Evolutionary conservation across 2,797 vertebrate species (phyloP).

Genomic region (Sebastes alutus): DNA sequence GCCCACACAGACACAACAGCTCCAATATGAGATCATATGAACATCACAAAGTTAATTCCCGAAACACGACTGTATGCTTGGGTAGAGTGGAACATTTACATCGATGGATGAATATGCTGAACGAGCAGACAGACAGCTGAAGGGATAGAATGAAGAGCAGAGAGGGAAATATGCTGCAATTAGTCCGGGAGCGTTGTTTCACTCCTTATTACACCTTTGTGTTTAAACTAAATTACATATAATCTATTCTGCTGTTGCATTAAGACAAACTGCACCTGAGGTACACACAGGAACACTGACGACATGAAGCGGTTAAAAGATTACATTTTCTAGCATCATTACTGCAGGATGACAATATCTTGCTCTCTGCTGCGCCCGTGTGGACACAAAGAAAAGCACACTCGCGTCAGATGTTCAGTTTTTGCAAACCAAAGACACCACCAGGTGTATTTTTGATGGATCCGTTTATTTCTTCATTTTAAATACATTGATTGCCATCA

Average conservation of each 20-base stretch:
- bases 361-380: slow-evolving; percentile 19
- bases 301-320: background rate
- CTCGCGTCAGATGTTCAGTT: accelerated
- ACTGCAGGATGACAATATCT: background rate
- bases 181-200: no score
- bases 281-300: background rate
- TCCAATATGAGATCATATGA: background rate
- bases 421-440: background rate
- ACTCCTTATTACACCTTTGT: background rate
- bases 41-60: background rate
- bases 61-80: background rate
- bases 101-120: background rate
- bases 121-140: background rate
- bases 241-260: background rate
- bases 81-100: background rate
- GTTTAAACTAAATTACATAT: background rate
- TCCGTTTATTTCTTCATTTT: slow-evolving; percentile 62
- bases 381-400: slow-evolving; percentile 17
- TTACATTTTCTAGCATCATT: background rate
- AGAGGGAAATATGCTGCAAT: background rate
- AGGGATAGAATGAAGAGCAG: background rate
- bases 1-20: background rate
- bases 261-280: background rate
- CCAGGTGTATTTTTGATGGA: background rate
- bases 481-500: slow-evolving; percentile 57